Conservation (phyloP, 2,888 invertebrate species). For the Nasonovia ribisnigri region DNA sequence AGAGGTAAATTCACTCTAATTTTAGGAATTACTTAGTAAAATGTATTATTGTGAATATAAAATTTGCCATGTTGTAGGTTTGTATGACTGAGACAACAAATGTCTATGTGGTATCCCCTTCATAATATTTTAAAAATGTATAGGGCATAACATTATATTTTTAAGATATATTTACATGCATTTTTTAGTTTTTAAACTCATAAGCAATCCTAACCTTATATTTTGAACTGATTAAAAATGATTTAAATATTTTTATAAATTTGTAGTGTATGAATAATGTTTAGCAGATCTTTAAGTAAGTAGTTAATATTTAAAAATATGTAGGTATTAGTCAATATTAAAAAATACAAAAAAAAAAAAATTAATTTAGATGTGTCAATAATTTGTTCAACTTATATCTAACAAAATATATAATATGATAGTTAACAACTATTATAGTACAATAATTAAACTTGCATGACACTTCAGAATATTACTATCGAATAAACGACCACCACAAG, state of each 20-base stretch:
- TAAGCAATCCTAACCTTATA: not conserved
- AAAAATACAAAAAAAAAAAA: not conserved
- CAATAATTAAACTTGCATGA: conserved; percentile 71
- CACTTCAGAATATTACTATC: conserved; percentile 71
- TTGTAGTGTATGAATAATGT: not conserved
- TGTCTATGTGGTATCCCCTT: too few species aligned
- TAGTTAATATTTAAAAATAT: not conserved
- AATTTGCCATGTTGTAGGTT: too few species aligned
- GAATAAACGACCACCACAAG: conserved; percentile 35
- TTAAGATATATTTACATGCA: not conserved
- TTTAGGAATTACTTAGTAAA: too few species aligned
- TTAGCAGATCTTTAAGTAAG: too few species aligned
- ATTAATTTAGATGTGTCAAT: not conserved
- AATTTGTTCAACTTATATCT: not conserved
- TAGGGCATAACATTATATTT: not conserved
- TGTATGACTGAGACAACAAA: too few species aligned
- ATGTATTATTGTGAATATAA: too few species aligned
- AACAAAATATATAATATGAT: conserved; percentile 1
- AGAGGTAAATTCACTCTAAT: too few species aligned
- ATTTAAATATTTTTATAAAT: not conserved
- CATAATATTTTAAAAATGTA: not conserved
- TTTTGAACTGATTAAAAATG: not conserved
- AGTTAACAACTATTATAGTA: conserved; percentile 17
- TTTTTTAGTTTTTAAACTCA: not conserved
- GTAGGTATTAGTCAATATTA: not conserved